Evolutionary conservation across 2,797 vertebrate species (phyloP), one percentile per base, ranked within the genome.

Genomic region (Melanogrammus aeglefinus): DNA sequence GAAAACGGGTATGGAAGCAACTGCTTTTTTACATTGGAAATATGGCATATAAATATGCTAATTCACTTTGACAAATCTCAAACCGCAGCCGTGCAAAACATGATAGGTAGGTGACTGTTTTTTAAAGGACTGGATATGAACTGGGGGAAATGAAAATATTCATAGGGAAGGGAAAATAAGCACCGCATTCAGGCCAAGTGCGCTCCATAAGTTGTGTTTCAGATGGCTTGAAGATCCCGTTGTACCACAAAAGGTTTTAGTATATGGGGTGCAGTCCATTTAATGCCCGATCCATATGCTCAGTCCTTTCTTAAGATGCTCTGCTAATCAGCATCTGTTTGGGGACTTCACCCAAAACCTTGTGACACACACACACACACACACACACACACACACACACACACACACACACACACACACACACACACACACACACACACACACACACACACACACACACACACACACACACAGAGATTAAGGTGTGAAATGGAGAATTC

Each of bases 281-380:
- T 89, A 90, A 92, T 90, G 81, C 74, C 78, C 82, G 85, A 93
- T 91, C 90, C 91, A 92, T 88, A 85, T 88, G 90, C 88, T 86
- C 81, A 84, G 90, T 89, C 76, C 87, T 78, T 86, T 88, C 91
- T 87, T 92, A 94, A 93, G 91, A 91, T 91, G 91, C 92, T 94
- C 91, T 79, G 39, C 90, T 93, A 94, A 92, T 92, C 88, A 90
- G 91, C 82, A 86, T 91, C 90, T 93, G 91, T 88, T 90, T 92
- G 90, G 87, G 86, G 84, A 87, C 86, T 90, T 84, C 79, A 88
- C 81, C 18, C 57, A 80, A 87, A 79, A 86, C 86, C 81, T 87
- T 88, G 91, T 88, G 16, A 29, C 41, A 38, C 85, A 83, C 76
- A 81, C 77, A 76, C 77, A 76, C 27, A 44, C 3, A 41, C 70